Base-by-base conservation (phyloP, 2,113 vertebrate species). In the Ondatra zibethicus region DNA sequence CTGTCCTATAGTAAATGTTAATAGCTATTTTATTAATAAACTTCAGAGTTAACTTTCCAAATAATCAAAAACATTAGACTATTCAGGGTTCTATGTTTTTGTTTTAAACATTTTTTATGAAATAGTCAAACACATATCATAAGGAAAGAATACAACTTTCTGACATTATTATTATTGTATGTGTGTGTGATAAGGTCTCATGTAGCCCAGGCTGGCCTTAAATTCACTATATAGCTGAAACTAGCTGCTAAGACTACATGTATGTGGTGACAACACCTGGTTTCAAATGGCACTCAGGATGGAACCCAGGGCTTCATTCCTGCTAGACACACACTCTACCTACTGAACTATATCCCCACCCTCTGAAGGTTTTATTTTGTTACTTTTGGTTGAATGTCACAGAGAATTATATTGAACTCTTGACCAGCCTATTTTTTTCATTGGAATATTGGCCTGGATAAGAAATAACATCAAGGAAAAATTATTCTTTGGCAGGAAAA, bases 401-500 rank as follows among this genome's bases (percentile, higher is more conserved):
- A 93, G 75, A 97, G 94, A 97, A 96, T 96, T 85, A 89, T 95
- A 92, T 81, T 95, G 94, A 97, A 95, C 95, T 92, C 92, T 96
- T 84, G 91, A 97, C 94, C 96, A 88, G 93, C 72, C 89, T 94
- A 73, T 86, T 96, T 94, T 97, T 96, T 91, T 94, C 95, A 93
- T 63, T 95, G 96, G 93, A 98, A 88, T 96, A 90, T 77, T 96
- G 97, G 96, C 91, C 45, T 75, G 65, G 92, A 63, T 72, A 94
- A 96, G 75, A 93, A 96, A 84, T 76, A 96, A 89, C 94, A 97
- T 96, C 93, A 97, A 97, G 96, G 94, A 97, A 97, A 97, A 96
- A 93, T 91, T 92, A 96, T 33, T 85, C 88, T 93, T 97, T 98
- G 98, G 97, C 97, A 96, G 91, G 91, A 93, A 97, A 96, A 91